Evolutionary conservation across 2,113 vertebrate genomes (phyloP), one percentile per base, ranked within the genome.

Genomic region (Melierax canorus): DNA sequence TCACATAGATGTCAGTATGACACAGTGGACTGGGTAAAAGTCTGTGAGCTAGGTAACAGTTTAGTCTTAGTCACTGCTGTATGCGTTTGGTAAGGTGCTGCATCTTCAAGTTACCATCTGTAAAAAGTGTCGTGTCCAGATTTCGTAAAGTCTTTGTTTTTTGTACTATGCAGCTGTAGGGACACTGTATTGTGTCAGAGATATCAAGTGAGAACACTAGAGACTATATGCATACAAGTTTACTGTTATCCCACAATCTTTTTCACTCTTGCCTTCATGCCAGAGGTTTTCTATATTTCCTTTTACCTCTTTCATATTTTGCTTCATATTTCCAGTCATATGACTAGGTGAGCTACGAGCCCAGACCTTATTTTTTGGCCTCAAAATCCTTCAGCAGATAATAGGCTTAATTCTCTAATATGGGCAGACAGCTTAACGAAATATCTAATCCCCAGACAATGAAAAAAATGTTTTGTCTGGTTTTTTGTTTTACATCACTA

Each of bases 391-490:
- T 89, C 21, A 10, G 46, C 51, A 89, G 91, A 92, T 94, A 96
- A 97, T 92, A 78, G 77, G 80, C 94, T 95, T 96, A 94, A 91
- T 91, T 95, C 86, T 87, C 38, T 87, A 91, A 91, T 91, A 92
- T 30, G 77, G 66, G 80, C 81, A 92, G 94, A 96, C 91, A 96
- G 91, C 93, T 94, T 95, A 87, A 94, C 75, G 93, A 92, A 90
- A 94, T 55, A 91, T 46, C 80, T 96, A 92, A 96, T 89, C 91
- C 80, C 39, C 69, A 92, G 86, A 92, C 69, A 94, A 87, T 43
- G 64, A 74, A 74, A 80, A 91, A 45, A 84, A 77, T 60, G n/a
- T 32, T 92, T 86, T 74, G 84, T 92, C 84, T 91, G 24, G 5
- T 64, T 91, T 82, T 92, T 79, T 90, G 78, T 34, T 89, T 67